Conservation (phyloP, 2,797 vertebrate species). For the Chromis chromis region DNA sequence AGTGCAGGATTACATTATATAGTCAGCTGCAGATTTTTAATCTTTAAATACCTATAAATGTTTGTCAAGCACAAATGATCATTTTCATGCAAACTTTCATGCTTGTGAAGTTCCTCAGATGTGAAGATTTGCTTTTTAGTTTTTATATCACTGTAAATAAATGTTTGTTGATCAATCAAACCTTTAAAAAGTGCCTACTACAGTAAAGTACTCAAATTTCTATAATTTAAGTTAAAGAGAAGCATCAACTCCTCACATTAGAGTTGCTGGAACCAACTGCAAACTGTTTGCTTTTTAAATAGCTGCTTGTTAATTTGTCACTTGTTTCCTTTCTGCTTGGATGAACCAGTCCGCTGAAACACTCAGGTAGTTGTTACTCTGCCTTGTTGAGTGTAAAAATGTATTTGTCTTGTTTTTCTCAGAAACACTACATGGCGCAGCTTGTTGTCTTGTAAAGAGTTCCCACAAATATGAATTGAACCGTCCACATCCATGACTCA, state of each 20-base stretch:
- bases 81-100: background rate
- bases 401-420: background rate
- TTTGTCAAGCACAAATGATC: too few species aligned
- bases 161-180: too few species aligned
- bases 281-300: background rate
- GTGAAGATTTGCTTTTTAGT: background rate
- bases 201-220: background rate
- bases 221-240: background rate
- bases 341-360: background rate
- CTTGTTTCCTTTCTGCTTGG: background rate
- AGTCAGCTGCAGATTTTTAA: too few species aligned
- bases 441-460: slow-evolving; percentile 31
- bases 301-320: background rate
- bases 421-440: background rate
- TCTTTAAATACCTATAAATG: too few species aligned
- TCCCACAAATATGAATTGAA: slow-evolving; percentile 35
- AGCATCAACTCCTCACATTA: background rate
- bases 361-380: background rate
- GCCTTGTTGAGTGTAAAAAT: background rate
- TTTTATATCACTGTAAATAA: background rate
- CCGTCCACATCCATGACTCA: slow-evolving; percentile 29
- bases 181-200: background rate
- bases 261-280: background rate
- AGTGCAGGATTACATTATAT: background rate
- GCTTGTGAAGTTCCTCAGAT: background rate